Percentiles rank a stretch among this genome's conserved stretches.
phyloP scores from a whole-genome alignment of 2,797 vertebrate species.

The Brachyrhaphis roseni region DNA sequence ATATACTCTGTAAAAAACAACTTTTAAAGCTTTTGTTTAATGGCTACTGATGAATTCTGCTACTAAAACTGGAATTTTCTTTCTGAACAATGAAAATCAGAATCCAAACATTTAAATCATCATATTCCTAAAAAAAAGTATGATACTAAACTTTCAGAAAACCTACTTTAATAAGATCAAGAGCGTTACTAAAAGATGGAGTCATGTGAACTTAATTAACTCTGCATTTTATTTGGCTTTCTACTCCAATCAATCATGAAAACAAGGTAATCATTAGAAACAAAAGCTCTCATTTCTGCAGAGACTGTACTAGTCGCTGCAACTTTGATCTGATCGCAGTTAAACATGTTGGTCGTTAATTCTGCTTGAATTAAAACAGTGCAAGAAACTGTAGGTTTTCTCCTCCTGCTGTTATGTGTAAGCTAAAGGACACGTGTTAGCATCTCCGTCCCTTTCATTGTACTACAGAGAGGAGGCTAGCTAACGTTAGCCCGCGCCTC shows the following conservation, averaged over 20 bases:
- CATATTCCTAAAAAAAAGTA: not conserved
- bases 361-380: too few species aligned
- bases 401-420: not conserved
- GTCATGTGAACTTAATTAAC: not conserved
- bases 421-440: not conserved
- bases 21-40: not conserved
- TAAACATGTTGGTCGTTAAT: not conserved
- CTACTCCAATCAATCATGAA: not conserved
- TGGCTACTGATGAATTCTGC: not conserved
- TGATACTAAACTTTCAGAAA: not conserved
- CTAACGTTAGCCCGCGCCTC: not conserved
- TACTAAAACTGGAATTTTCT: not conserved
- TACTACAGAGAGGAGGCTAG: not conserved
- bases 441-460: not conserved
- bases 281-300: not conserved
- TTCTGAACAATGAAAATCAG: not conserved
- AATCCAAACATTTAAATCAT: not conserved
- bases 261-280: not conserved
- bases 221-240: not conserved
- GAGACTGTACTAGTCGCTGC: not conserved
- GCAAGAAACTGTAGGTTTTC: not conserved
- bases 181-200: not conserved
- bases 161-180: not conserved
- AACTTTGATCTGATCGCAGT: not conserved
- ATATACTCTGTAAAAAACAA: not conserved